Evolutionary conservation across 2,888 invertebrate genomes (phyloP).

Genomic region (Hololepta plana): DNA sequence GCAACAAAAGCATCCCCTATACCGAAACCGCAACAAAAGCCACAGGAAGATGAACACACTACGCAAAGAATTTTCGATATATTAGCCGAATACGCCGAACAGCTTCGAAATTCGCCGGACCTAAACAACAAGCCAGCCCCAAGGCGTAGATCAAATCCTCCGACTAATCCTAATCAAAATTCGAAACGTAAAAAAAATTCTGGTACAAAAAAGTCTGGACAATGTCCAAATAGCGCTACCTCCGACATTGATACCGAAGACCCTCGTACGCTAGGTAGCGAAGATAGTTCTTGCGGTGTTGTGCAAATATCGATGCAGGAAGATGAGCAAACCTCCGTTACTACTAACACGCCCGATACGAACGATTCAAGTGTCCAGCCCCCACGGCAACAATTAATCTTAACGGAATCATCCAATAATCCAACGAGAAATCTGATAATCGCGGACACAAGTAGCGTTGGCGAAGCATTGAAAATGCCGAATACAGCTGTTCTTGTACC

Average conservation of each 20-base stretch:
- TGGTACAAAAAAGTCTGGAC: constrained; percentile 32
- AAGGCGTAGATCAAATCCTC: constrained; percentile 52
- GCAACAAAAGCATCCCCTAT: constrained; percentile 45
- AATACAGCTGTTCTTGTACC: constrained; percentile 51
- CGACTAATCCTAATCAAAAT: constrained; percentile 49
- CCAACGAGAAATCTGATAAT: constrained; percentile 39
- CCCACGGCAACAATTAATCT: constrained; percentile 20
- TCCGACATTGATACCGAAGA: constrained; percentile 38
- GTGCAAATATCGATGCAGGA: constrained; percentile 35
- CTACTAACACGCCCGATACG: constrained; percentile 29
- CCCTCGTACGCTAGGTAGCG: constrained; percentile 53
- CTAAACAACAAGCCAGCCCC: constrained; percentile 66
- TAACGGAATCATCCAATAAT: constrained; percentile 19
- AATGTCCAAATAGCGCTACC: constrained; percentile 22
- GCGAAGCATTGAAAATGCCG: constrained; percentile 44
- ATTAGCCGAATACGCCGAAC: constrained; percentile 62
- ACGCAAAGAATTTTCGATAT: constrained; percentile 65
- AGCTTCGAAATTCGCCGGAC: constrained; percentile 61
- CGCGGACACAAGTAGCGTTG: constrained; percentile 34
- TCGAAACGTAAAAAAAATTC: constrained; percentile 51
- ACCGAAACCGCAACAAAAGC: constrained; percentile 51
- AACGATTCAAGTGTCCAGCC: constrained; percentile 17
- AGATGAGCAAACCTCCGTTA: constrained; percentile 34
- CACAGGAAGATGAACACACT: constrained; percentile 65
- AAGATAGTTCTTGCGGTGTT: constrained; percentile 57